Percentiles rank a stretch among this genome's conserved stretches.
phyloP scores from a whole-genome alignment of 2,888 invertebrate genomes.

The Lepidonotus clava region DNA sequence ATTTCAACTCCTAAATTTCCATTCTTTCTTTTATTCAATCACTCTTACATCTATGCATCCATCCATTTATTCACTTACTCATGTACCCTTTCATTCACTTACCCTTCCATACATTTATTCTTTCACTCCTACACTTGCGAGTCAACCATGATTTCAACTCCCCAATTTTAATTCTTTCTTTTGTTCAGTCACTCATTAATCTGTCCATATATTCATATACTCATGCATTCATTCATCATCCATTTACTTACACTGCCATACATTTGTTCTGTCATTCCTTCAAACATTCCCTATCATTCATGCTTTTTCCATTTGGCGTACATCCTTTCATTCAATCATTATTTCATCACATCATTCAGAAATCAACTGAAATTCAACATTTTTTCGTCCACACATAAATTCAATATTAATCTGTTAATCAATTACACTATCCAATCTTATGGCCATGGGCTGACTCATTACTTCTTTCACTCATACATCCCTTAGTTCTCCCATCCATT shows the following conservation, averaged over 20 bases:
- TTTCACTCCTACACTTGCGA: neutral
- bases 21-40: neutral
- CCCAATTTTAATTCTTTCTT: neutral
- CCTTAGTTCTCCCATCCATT: neutral
- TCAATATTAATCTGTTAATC: too few species aligned
- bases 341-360: neutral
- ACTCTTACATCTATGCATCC: neutral
- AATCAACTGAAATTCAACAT: too few species aligned
- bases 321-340: neutral
- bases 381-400: too few species aligned
- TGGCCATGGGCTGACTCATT: too few species aligned
- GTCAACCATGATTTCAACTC: neutral
- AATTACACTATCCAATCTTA: too few species aligned
- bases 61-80: neutral
- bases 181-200: neutral
- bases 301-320: neutral
- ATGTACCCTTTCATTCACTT: neutral
- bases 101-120: neutral
- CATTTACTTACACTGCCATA: neutral
- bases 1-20: neutral
- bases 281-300: neutral
- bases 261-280: neutral
- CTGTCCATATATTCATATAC: neutral
- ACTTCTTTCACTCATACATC: neutral
- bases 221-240: neutral